These are phyloP conservation scores for Argyresthia goedartella DNA, from an alignment of 2,888 invertebrate species.

Conservation along the genomic window DNA sequence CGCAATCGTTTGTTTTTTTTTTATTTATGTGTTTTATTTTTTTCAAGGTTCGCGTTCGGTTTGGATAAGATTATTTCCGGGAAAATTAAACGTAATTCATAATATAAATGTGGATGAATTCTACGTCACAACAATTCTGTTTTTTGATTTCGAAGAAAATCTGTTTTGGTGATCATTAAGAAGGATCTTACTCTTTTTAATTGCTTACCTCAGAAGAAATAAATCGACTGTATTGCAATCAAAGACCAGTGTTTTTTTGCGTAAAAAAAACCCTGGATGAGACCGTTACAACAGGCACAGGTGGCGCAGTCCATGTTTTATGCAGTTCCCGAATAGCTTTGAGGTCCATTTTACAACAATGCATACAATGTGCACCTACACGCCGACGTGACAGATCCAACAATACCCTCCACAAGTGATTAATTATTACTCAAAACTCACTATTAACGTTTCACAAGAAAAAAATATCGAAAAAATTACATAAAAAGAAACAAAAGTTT, in stretches of 20 bases:
- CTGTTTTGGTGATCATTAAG: no score
- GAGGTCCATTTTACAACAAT: conserved; percentile 18
- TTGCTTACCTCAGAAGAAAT: no score
- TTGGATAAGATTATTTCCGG: background rate
- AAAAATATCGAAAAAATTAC: conserved; percentile 35
- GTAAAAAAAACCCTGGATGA: background rate
- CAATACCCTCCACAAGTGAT: conserved; percentile 54
- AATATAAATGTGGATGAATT: background rate
- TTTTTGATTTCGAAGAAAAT: no score
- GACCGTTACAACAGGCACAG: conserved; percentile 37
- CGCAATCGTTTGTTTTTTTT: conserved; percentile 19
- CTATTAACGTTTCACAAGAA: conserved; percentile 55
- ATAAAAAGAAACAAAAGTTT: conserved; percentile 48
- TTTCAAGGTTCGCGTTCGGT: no score
- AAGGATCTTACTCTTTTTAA: no score
- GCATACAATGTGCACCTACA: conserved; percentile 33
- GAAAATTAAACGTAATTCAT: background rate
- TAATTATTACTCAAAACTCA: conserved; percentile 38
- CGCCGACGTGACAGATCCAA: conserved; percentile 58
- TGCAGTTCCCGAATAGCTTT: conserved; percentile 18
- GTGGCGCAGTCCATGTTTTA: conserved; percentile 43
- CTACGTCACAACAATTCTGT: background rate
- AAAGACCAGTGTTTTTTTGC: no score
- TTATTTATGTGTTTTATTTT: background rate
- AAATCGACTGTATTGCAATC: no score